phyloP scores from a whole-genome alignment of 1,140 invertebrate species.

The Hycleus phaleratus region DNA sequence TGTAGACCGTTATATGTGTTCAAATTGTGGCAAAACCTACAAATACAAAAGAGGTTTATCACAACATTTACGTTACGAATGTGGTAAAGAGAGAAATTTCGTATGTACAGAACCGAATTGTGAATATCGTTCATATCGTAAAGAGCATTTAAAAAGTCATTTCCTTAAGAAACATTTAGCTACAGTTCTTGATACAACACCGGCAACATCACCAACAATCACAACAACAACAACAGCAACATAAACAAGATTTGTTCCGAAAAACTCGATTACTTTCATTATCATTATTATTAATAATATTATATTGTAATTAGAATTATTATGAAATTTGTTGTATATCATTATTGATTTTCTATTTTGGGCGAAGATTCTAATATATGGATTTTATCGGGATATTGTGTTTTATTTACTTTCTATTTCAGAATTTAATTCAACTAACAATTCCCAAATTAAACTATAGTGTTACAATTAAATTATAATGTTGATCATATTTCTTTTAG shows the following conservation, averaged over 20 bases:
- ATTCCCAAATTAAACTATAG: too few relatives aligned
- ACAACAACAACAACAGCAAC: conserved; percentile 1
- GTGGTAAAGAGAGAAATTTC: conserved; percentile 47
- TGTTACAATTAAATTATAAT: neutral
- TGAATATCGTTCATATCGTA: neutral
- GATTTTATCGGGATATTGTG: too few relatives aligned
- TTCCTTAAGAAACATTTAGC: too few relatives aligned
- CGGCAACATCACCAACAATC: too few relatives aligned
- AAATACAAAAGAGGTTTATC: conserved; percentile 14
- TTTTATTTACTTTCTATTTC: neutral
- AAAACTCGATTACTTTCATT: neutral
- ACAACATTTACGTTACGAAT: conserved; percentile 41
- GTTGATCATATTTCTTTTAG: neutral
- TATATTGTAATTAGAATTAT: too few relatives aligned
- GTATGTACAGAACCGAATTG: conserved; percentile 33
- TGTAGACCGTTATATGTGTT: conserved; percentile 20
- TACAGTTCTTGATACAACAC: too few relatives aligned
- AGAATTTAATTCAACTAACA: neutral
- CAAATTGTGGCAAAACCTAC: conserved; percentile 19
- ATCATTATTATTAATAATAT: too few relatives aligned
- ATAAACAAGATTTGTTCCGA: neutral
- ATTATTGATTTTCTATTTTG: too few relatives aligned
- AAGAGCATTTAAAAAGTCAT: conserved; percentile 5
- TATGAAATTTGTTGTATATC: too few relatives aligned
- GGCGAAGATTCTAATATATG: too few relatives aligned